phyloP scores from a whole-genome alignment of 2,888 invertebrate species.

The Brenthis ino region DNA sequence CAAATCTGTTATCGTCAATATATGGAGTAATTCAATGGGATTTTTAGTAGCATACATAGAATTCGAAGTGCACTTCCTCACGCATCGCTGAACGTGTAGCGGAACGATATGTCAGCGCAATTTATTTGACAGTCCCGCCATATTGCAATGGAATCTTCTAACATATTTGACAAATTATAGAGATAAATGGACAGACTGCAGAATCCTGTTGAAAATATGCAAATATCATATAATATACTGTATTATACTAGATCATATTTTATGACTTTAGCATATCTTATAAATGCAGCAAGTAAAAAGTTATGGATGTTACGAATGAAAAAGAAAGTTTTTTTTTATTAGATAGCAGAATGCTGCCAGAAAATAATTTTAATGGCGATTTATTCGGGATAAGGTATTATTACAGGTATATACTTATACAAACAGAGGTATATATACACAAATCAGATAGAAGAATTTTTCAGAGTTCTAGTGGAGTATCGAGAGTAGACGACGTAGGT shows the following conservation, averaged over 20 bases:
- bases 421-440: not conserved
- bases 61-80: constrained; percentile 23
- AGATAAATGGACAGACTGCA: constrained; percentile 7
- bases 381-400: constrained; percentile 6
- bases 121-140: constrained; percentile 32
- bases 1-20: not conserved
- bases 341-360: too few relatives aligned
- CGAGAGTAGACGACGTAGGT: constrained; percentile 14
- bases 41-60: constrained; percentile 18
- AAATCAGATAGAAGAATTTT: constrained; percentile 9
- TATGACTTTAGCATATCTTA: too few relatives aligned
- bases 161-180: constrained; percentile 27
- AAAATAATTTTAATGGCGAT: too few relatives aligned
- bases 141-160: constrained; percentile 25
- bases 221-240: not conserved
- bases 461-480: constrained; percentile 15
- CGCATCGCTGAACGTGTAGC: constrained; percentile 23
- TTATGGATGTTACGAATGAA: too few relatives aligned
- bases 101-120: constrained; percentile 29
- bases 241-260: too few relatives aligned
- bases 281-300: too few relatives aligned
- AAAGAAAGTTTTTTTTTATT: too few relatives aligned
- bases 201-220: not conserved
- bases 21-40: constrained; percentile 2
- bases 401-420: not conserved